These are phyloP conservation scores for Drosophila bocki DNA, from an alignment of 1,140 invertebrate species.

Conservation along the genomic window DNA sequence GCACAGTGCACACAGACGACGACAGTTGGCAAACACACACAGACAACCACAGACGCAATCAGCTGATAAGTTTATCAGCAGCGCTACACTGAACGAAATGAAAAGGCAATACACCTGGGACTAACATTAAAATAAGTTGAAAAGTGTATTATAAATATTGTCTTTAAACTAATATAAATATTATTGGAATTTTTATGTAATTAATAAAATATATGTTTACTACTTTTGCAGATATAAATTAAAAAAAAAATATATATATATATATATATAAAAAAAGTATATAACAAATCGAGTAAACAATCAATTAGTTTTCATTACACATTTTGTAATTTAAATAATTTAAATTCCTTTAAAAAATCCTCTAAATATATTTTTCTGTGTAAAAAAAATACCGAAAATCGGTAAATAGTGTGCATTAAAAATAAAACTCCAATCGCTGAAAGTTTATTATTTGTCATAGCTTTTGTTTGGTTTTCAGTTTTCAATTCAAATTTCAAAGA, in stretches of 20 bases:
- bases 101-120: background rate
- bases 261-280: background rate
- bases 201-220: background rate
- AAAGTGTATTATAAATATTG: background rate
- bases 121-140: rapidly evolving
- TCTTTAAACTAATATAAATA: background rate
- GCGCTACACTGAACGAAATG: constrained; percentile 10
- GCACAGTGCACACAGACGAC: constrained; percentile 10
- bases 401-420: constrained; percentile 13
- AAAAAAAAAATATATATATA: background rate
- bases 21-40: constrained; percentile 31
- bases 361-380: background rate
- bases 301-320: background rate
- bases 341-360: background rate
- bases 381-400: constrained; percentile 4
- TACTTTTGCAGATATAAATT: background rate
- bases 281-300: background rate
- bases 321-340: background rate
- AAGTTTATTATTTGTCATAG: constrained; percentile 20
- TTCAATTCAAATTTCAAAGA: constrained; percentile 54
- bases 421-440: constrained; percentile 22
- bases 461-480: constrained; percentile 20
- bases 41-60: constrained; percentile 14
- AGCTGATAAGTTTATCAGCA: constrained; percentile 76
- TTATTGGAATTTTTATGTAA: background rate